Base-by-base conservation (phyloP, 2,888 invertebrate genomes). In the Diarsia rubi region DNA sequence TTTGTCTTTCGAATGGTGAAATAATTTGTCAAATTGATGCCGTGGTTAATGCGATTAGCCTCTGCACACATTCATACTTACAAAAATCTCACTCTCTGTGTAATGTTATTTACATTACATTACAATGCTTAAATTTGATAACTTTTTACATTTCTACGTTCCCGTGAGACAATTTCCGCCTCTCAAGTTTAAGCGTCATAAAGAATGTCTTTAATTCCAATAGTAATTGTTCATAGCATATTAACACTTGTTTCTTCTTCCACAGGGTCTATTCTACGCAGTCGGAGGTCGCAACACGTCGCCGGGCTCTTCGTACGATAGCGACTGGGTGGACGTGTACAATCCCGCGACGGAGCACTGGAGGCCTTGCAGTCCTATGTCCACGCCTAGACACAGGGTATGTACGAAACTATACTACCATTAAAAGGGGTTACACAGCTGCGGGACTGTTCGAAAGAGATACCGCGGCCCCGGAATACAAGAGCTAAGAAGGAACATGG, bases 221-320 rank as follows among this genome's bases (percentile, higher is more conserved):
- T 1, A 49, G 3, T 5, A 3, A 65, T 49, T 49, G 37, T 42
- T 37, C 8, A 12, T 21, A 16, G 42, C 44, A 16, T 24, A 16
- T 57, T 16, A 21, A 42, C 31, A 21, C 8, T 9, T 66, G 1
- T 60, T 62, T 45, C 0, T 45, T 12, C 70, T 24, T 37, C 0
- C 90, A 9, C 92, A 97, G 97, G 98, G 99, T 45, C 97, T 98
- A 90, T 98, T 99, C 93, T 99, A 99, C 95, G 98, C 98, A 12
- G 98, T 99, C 21, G 99, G 99, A 21, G 99, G 99, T 0, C 97
- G 99, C 85, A 99, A 99, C 93, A 99, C 99, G 91, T 98, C 98
- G 44, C 98, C 98, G 44, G 98, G 98, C 21, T 98, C 98, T 73
- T 98, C 98, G 73, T 98, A 98, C 92, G 98, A 98, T 94, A 98